These are phyloP conservation scores for Andrena trimmerana DNA, from an alignment of 2,888 invertebrate genomes.

Conservation along the genomic window DNA sequence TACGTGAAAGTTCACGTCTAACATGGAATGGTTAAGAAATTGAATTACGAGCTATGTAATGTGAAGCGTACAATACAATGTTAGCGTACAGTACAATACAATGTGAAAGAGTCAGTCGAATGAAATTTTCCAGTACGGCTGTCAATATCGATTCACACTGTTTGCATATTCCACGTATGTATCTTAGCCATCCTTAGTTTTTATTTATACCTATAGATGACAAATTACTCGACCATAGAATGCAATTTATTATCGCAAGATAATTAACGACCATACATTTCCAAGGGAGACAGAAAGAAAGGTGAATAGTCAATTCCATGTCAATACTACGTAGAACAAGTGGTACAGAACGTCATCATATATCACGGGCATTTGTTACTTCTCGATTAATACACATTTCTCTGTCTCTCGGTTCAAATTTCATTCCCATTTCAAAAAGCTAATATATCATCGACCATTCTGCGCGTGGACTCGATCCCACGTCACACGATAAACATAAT, in stretches of 20 bases:
- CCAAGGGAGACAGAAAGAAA: not conserved
- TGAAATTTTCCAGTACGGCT: not conserved
- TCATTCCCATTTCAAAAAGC: too few relatives aligned
- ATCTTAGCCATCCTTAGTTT: not conserved
- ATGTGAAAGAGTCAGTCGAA: too few relatives aligned
- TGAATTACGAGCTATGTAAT: not conserved
- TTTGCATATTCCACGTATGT: conserved; percentile 8
- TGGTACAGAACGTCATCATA: not conserved
- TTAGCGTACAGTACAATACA: too few relatives aligned
- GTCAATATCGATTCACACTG: not conserved
- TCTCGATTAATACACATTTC: not conserved
- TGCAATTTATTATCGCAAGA: not conserved
- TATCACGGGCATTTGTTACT: not conserved
- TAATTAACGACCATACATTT: not conserved
- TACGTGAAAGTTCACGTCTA: not conserved
- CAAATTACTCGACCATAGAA: not conserved
- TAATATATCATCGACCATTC: too few relatives aligned
- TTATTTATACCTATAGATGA: not conserved
- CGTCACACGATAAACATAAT: not conserved
- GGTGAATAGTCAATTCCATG: not conserved
- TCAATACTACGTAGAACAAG: not conserved
- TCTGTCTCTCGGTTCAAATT: too few relatives aligned
- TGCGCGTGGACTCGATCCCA: too few relatives aligned
- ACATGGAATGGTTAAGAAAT: not conserved
- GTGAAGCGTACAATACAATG: too few relatives aligned